Base-by-base conservation (phyloP, 2,113 vertebrate species). In the Lichenostomus cassidix region DNA sequence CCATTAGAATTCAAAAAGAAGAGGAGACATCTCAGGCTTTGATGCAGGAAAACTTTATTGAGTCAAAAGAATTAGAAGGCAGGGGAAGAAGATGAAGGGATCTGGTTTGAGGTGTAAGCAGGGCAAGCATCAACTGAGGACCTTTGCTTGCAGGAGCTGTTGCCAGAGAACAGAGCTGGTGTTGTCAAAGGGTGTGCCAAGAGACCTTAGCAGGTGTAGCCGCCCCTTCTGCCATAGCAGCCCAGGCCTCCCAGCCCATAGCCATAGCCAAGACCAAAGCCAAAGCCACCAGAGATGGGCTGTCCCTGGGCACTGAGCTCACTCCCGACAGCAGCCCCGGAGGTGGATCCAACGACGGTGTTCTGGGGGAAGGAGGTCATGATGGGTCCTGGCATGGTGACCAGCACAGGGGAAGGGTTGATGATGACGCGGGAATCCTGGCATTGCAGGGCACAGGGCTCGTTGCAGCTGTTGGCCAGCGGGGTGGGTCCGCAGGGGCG, bases 101-200 rank as follows among this genome's bases (percentile, higher is more conserved):
- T 35, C 6, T 1, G 6, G 7, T 14, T 37, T 37, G 37, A 59
- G 22, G 22, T 59, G n/a, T 6, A 24, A 35, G 22, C 4, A 11
- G 6, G 22, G n/a, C 4, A 1, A 24, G 22, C n/a, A n/a, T n/a
- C 19, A 22, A 4, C 22, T 4, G 2, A 35, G n/a, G 56, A 22
- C 13, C 14, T 59, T 15, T 24, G 14, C 22, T 35, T 35, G n/a
- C 33, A 24, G 33, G 22, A n/a, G 56, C 33, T 35, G n/a, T 24
- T n/a, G 21, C 21, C 33, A 58, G 13, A 37, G 37, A 8, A 37
- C 37, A 37, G 37, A 37, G 37, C 37, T 37, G 37, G 37, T 37
- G 37, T 37, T 37, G 37, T 37, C 37, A 37, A 37, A 37, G 37
- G 37, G 37, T 37, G 37, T 37, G 37, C 37, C 37, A 37, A 37